These are phyloP conservation scores for Cabera pusaria DNA, from an alignment of 2,888 invertebrate genomes.

Conservation along the genomic window DNA sequence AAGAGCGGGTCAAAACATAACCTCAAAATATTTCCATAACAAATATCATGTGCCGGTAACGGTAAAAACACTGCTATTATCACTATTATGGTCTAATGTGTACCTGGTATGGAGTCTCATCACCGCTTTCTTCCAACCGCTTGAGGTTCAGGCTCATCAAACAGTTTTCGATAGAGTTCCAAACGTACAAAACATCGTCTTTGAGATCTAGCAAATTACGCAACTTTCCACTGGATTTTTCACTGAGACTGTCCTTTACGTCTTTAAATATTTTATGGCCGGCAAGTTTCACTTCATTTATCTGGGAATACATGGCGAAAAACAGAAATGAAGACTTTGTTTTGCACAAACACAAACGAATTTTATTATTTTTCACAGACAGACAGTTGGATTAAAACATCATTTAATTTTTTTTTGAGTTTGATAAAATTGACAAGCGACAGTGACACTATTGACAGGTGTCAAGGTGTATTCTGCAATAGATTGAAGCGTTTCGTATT, in stretches of 20 bases:
- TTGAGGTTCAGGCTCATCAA: slow-evolving; percentile 85
- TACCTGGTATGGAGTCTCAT: slow-evolving; percentile 85
- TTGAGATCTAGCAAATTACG: slow-evolving; percentile 85
- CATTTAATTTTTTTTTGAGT: no score
- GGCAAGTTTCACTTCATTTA: slow-evolving; percentile 83
- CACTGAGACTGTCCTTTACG: slow-evolving; percentile 78
- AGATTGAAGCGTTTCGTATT: no score
- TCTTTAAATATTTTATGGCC: slow-evolving; percentile 85
- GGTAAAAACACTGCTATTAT: no score
- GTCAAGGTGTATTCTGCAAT: no score
- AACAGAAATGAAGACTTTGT: slow-evolving; percentile 36
- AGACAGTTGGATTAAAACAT: no score
- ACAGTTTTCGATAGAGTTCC: slow-evolving; percentile 86
- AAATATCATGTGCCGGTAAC: slow-evolving; percentile 23
- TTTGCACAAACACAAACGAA: slow-evolving; percentile 37
- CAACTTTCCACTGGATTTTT: slow-evolving; percentile 79
- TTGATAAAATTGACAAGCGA: slow-evolving; percentile 16
- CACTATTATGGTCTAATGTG: no score
- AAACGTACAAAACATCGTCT: slow-evolving; percentile 87
- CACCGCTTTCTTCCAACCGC: slow-evolving; percentile 69
- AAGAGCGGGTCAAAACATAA: no score
- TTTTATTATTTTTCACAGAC: no score
- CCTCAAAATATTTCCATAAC: slow-evolving; percentile 19
- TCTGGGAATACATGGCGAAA: slow-evolving; percentile 80
- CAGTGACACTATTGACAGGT: slow-evolving; percentile 40